phyloP scores from a whole-genome alignment of 2,888 invertebrate genomes.

The Papilio elwesi region DNA sequence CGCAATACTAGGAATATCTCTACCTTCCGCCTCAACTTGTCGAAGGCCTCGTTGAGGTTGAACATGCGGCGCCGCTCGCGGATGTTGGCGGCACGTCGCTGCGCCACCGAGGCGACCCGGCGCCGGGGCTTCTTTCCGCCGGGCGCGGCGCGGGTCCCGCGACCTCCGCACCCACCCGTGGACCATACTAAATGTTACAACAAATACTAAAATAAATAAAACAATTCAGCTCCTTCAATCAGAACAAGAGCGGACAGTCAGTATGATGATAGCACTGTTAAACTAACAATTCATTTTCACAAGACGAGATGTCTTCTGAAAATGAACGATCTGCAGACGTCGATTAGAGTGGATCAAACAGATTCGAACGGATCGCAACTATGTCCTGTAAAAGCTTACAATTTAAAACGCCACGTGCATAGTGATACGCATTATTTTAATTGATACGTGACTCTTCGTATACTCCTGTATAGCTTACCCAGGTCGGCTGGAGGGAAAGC shows the following conservation, averaged over 20 bases:
- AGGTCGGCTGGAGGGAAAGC: conserved; percentile 88
- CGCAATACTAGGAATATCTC: not conserved
- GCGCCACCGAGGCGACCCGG: conserved; percentile 95
- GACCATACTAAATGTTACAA: conserved; percentile 69
- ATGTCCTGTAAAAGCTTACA: too few species aligned
- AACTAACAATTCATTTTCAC: too few species aligned
- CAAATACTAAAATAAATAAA: too few species aligned
- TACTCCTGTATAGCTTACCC: conserved; percentile 56
- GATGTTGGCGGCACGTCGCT: conserved; percentile 96
- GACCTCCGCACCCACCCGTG: conserved; percentile 70
- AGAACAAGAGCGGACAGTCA: too few species aligned
- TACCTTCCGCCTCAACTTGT: conserved; percentile 94
- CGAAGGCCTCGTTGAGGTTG: conserved; percentile 97
- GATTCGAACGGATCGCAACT: too few species aligned
- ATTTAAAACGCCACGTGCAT: too few species aligned
- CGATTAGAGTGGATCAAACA: too few species aligned
- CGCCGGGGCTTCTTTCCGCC: conserved; percentile 91
- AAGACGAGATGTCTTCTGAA: too few species aligned
- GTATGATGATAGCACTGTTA: too few species aligned
- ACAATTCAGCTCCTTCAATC: too few species aligned
- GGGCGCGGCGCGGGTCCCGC: conserved; percentile 67
- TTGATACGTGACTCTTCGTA: not conserved
- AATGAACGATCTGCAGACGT: too few species aligned
- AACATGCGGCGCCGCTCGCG: conserved; percentile 97
- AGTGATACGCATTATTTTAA: conserved; percentile 21